These are phyloP conservation scores for Entelurus aequoreus DNA, from an alignment of 2,113 vertebrate species.

Conservation along the genomic window DNA sequence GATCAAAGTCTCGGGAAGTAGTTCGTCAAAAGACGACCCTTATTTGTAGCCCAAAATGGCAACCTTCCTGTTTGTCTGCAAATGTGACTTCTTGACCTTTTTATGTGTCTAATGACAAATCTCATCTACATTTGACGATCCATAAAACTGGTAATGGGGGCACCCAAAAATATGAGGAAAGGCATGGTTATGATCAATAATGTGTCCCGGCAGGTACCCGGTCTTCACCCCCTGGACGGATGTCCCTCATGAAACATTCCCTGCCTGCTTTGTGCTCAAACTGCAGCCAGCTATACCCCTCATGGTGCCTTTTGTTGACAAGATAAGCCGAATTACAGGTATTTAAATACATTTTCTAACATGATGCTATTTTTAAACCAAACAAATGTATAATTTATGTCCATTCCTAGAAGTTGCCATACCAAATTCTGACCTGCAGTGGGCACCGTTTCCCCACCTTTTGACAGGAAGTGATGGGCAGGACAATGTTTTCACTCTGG, in stretches of 20 bases:
- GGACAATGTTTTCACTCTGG: constrained; percentile 49
- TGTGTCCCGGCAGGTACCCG: constrained; percentile 55
- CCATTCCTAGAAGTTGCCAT: constrained; percentile 40
- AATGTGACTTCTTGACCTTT: too few relatives aligned
- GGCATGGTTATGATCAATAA: too few relatives aligned
- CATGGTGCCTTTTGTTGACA: constrained; percentile 58
- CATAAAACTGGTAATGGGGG: too few relatives aligned
- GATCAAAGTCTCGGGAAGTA: too few relatives aligned
- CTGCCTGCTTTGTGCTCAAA: constrained; percentile 74
- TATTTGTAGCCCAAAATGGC: too few relatives aligned
- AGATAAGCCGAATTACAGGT: constrained; percentile 75
- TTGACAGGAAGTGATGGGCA: constrained; percentile 32
- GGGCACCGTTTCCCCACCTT: constrained; percentile 62
- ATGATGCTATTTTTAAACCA: background rate
- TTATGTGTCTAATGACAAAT: too few relatives aligned
- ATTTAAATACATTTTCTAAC: background rate
- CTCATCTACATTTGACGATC: too few relatives aligned
- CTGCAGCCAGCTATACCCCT: constrained; percentile 71
- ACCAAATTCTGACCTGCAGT: constrained; percentile 61
- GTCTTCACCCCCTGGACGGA: constrained; percentile 59
- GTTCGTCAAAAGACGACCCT: too few relatives aligned
- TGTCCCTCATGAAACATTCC: constrained; percentile 53
- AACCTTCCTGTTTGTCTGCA: too few relatives aligned
- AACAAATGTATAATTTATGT: too few relatives aligned
- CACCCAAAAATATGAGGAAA: too few relatives aligned